Evolutionary conservation across 2,113 vertebrate genomes (phyloP).

Genomic region (Phrynocephalus versicolor): DNA sequence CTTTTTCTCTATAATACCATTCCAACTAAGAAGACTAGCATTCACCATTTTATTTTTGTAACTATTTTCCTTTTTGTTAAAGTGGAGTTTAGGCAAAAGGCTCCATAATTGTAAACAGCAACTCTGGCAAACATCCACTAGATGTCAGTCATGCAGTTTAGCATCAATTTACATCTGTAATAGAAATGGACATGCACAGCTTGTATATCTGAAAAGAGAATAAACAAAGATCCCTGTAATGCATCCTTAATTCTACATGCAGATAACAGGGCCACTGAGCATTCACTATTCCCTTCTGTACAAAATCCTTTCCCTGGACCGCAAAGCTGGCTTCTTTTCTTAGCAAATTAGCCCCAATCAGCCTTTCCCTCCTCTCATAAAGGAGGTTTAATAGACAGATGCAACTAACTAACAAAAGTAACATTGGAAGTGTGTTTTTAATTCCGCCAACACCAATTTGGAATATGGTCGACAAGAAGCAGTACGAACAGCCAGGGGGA

Average conservation of each 20-base stretch:
- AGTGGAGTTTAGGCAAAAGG: background rate
- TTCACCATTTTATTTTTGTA: background rate
- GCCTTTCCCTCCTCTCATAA: background rate
- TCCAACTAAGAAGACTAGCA: background rate
- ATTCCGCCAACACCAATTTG: background rate
- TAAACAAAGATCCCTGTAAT: background rate
- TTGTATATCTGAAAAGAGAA: conserved; percentile 27
- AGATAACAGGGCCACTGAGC: background rate
- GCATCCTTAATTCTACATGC: background rate
- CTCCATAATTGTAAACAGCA: conserved; percentile 29
- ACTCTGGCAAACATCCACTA: conserved; percentile 62
- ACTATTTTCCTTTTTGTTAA: background rate
- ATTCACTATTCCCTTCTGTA: background rate
- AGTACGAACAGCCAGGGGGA: background rate
- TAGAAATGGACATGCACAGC: conserved; percentile 8
- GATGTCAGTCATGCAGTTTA: conserved; percentile 67
- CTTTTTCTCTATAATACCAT: background rate
- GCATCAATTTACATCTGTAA: conserved; percentile 51
- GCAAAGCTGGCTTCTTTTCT: background rate
- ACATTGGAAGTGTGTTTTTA: background rate
- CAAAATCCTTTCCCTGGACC: background rate
- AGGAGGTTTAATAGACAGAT: background rate
- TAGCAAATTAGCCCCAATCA: background rate
- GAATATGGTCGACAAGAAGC: background rate
- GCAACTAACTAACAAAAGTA: background rate